These are phyloP conservation scores for Drosophila eugracilis DNA, from an alignment of 1,140 invertebrate genomes.

Conservation along the genomic window DNA sequence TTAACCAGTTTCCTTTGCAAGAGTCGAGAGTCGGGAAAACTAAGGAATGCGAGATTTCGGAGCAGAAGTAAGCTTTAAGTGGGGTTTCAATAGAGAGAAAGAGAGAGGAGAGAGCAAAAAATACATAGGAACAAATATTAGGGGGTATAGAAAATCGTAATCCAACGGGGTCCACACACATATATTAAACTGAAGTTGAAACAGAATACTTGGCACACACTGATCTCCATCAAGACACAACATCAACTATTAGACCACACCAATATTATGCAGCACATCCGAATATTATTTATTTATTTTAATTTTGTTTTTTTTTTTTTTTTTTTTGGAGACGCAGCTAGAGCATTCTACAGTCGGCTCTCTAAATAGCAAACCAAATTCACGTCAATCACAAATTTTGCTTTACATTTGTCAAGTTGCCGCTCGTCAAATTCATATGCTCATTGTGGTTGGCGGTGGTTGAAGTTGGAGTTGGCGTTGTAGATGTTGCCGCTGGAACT, in stretches of 20 bases:
- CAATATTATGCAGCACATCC: conserved; percentile 34
- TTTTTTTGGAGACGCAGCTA: conserved; percentile 16
- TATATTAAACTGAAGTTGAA: conserved; percentile 50
- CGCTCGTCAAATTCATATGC: conserved; percentile 59
- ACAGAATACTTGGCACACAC: conserved; percentile 42
- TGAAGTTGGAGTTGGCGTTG: too few relatives aligned
- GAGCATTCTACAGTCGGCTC: conserved; percentile 49
- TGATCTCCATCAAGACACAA: conserved; percentile 58
- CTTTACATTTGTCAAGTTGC: conserved; percentile 79
- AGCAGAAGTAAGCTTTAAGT: conserved; percentile 33
- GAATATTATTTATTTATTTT: not conserved
- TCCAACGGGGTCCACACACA: conserved; percentile 21
- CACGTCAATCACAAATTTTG: conserved; percentile 44
- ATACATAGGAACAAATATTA: not conserved
- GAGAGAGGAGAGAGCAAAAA: conserved; percentile 19
- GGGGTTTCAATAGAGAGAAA: too few relatives aligned
- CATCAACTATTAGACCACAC: conserved; percentile 59
- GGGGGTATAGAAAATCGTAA: conserved; percentile 24
- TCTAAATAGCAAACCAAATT: conserved; percentile 79
- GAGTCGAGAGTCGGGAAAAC: conserved; percentile 9
- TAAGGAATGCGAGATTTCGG: conserved; percentile 25
- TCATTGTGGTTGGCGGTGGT: conserved; percentile 47
- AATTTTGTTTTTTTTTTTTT: conserved; percentile 11
- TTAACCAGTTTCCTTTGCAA: conserved; percentile 31
- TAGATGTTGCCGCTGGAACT: conserved; percentile 34